These are phyloP conservation scores for Marisa cornuarietis DNA, from an alignment of 1,140 invertebrate genomes.

Conservation along the genomic window DNA sequence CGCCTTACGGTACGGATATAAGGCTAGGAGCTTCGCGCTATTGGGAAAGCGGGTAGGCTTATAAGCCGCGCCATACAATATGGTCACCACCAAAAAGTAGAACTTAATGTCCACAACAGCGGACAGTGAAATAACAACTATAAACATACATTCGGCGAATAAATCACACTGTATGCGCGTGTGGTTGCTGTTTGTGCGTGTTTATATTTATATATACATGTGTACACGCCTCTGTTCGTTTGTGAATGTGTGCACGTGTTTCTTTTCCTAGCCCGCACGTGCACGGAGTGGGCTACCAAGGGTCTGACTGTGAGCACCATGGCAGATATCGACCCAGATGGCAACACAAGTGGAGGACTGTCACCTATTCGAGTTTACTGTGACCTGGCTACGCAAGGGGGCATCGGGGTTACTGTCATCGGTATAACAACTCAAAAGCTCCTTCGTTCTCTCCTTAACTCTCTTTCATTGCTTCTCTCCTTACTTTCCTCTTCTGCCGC, in stretches of 20 bases:
- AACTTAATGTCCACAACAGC: too few relatives aligned
- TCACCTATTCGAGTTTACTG: constrained; percentile 37
- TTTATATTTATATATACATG: too few relatives aligned
- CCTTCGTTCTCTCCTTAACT: background rate
- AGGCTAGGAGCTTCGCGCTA: too few relatives aligned
- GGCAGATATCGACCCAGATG: constrained; percentile 40
- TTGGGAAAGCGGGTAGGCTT: too few relatives aligned
- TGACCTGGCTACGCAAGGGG: constrained; percentile 43
- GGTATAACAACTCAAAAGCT: constrained; percentile 27
- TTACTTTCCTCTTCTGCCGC: too few relatives aligned
- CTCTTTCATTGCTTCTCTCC: background rate
- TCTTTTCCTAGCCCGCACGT: constrained; percentile 35
- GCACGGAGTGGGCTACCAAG: constrained; percentile 31
- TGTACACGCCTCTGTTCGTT: too few relatives aligned
- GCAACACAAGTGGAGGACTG: constrained; percentile 11
- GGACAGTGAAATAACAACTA: too few relatives aligned
- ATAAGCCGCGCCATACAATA: too few relatives aligned
- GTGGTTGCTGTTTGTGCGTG: too few relatives aligned
- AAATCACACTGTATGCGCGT: too few relatives aligned
- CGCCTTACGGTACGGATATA: constrained; percentile 31
- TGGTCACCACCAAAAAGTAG: too few relatives aligned
- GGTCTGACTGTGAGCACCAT: constrained; percentile 31
- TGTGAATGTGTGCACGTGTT: background rate
- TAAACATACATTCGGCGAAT: too few relatives aligned
- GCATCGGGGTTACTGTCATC: constrained; percentile 46